Conservation (phyloP, 2,113 vertebrate species). For the Chelonoidis abingdonii region DNA sequence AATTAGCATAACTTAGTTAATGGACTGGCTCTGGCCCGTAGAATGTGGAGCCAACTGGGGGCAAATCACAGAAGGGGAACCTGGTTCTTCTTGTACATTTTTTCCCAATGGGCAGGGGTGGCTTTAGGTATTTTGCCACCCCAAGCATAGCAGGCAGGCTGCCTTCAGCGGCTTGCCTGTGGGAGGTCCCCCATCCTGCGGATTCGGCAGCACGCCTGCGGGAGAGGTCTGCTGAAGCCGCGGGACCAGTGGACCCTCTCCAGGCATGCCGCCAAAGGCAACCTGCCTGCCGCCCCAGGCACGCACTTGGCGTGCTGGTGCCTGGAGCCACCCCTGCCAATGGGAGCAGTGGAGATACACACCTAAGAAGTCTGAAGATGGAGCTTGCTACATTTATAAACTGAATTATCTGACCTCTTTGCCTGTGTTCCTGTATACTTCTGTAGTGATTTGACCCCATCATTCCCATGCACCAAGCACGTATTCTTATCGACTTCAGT, state of each 20-base stretch:
- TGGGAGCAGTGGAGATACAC: background rate
- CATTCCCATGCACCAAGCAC: background rate
- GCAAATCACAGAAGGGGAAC: background rate
- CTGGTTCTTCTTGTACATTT: background rate
- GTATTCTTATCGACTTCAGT: background rate
- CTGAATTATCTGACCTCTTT: background rate
- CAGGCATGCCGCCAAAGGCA: too few species aligned
- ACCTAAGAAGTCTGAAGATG: background rate
- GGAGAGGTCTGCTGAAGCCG: too few species aligned
- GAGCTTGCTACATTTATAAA: background rate
- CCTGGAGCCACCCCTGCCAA: background rate
- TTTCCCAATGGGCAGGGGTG: background rate
- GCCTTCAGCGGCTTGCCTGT: too few species aligned
- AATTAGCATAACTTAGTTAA: too few species aligned
- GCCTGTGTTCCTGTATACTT: background rate
- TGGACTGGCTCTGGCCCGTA: background rate
- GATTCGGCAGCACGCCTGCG: too few species aligned
- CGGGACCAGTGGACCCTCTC: too few species aligned
- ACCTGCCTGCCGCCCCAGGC: too few species aligned
- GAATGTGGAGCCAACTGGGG: background rate
- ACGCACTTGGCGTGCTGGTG: too few species aligned
- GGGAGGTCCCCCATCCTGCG: too few species aligned
- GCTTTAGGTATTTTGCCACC: too few species aligned
- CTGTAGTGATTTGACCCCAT: background rate
- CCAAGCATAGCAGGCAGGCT: too few species aligned